phyloP scores from a whole-genome alignment of 2,113 vertebrate species.

The Pristiophorus japonicus region DNA sequence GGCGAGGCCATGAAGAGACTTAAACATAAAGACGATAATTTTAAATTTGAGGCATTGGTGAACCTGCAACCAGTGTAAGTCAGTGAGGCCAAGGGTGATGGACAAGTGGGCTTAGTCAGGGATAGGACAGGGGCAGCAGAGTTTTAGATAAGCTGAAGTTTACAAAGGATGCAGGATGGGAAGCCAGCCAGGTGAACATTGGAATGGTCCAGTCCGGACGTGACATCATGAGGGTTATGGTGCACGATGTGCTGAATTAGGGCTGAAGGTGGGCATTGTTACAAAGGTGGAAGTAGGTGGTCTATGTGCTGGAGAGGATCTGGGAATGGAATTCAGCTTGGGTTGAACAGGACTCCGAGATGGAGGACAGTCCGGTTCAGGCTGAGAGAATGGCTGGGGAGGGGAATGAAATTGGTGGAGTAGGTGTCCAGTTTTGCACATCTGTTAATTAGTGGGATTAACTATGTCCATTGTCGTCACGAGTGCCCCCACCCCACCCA shows the following conservation, averaged over 20 bases:
- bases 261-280: neutral
- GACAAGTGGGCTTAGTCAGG: too few relatives aligned
- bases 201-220: too few relatives aligned
- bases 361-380: neutral
- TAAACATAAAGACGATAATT: too few relatives aligned
- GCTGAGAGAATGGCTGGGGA: neutral
- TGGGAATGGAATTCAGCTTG: neutral
- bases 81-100: too few relatives aligned
- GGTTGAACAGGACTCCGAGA: too few relatives aligned
- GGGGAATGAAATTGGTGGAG: neutral
- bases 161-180: too few relatives aligned
- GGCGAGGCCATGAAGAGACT: too few relatives aligned
- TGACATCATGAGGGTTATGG: neutral
- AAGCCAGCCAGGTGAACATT: neutral
- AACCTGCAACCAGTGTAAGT: too few relatives aligned
- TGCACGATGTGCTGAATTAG: neutral
- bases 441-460: neutral
- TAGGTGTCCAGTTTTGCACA: neutral
- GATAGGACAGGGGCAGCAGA: too few relatives aligned
- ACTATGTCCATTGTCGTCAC: neutral
- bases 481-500: neutral
- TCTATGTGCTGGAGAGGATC: neutral
- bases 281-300: neutral
- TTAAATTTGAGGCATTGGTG: too few relatives aligned
- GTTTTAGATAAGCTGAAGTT: too few relatives aligned